A percentile compares a stretch with the other conserved stretches of the same genome.
Conservation (phyloP, 2,113 vertebrate species). For the Carassius carassius region DNA sequence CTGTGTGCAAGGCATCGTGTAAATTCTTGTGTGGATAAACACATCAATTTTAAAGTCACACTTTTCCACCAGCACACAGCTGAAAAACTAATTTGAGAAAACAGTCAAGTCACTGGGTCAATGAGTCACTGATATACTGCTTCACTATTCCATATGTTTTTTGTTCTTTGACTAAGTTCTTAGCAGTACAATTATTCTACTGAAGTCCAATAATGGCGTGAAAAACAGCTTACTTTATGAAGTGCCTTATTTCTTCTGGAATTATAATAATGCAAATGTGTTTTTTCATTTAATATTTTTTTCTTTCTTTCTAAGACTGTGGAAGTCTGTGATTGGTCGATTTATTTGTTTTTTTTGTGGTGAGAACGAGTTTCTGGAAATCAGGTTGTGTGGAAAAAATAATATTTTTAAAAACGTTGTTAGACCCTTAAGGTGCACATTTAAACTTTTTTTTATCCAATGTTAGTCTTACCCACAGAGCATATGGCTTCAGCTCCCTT, state of each 20-base stretch:
- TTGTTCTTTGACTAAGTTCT: constrained; percentile 24
- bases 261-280: neutral
- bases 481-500: neutral
- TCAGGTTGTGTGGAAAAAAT: neutral
- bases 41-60: constrained; percentile 9
- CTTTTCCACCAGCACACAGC: neutral
- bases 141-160: neutral
- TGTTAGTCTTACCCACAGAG: neutral
- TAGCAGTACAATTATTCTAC: constrained; percentile 25
- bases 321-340: neutral
- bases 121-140: neutral
- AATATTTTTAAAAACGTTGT: neutral
- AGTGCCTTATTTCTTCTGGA: neutral
- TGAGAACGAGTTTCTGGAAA: neutral
- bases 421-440: neutral
- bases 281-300: constrained; percentile 47
- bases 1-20: constrained; percentile 15
- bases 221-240: constrained; percentile 5
- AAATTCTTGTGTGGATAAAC: neutral
- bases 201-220: neutral
- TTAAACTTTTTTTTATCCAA: neutral
- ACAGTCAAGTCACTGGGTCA: constrained; percentile 7
- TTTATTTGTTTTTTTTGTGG: neutral
- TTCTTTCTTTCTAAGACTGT: constrained; percentile 10
- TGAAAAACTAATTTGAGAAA: constrained; percentile 11